Evolutionary conservation across 2,888 invertebrate genomes (phyloP).

Genomic region (Agrochola lota): DNA sequence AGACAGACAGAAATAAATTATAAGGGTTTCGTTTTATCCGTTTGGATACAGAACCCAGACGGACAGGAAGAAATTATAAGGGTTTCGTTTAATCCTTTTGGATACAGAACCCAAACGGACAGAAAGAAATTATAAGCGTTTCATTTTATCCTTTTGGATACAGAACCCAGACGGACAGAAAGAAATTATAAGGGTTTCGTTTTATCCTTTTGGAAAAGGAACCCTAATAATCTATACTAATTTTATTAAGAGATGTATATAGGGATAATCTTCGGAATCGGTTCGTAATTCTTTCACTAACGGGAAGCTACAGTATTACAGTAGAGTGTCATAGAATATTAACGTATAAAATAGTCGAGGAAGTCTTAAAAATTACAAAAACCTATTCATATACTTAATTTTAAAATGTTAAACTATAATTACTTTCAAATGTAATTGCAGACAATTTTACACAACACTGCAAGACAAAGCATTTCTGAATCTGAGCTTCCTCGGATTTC

Average conservation of each 20-base stretch:
- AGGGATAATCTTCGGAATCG: not conserved
- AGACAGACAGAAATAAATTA: not conserved
- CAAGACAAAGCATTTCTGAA: constrained; percentile 15
- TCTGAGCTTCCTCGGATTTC: constrained; percentile 41
- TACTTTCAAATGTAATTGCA: constrained; percentile 16
- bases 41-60: too few species aligned
- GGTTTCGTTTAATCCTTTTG: not conserved
- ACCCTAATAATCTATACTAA: not conserved
- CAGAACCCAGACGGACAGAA: too few species aligned
- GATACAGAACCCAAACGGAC: too few species aligned
- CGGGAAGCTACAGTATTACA: not conserved
- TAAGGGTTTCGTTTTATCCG: not conserved
- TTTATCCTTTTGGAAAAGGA: not conserved
- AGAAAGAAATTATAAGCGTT: not conserved
- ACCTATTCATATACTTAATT: not conserved
- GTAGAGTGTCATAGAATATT: not conserved
- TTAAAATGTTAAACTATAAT: not conserved
- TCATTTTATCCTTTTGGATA: not conserved
- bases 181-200: not conserved
- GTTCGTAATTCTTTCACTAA: not conserved
- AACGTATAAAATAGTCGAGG: not conserved
- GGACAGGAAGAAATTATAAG: not conserved
- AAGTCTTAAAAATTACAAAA: not conserved
- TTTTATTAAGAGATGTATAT: not conserved
- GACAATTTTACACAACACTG: constrained; percentile 8